Percentiles rank a stretch among this genome's conserved stretches.
phyloP scores from a whole-genome alignment of 2,888 invertebrate genomes.

The Cosmorhoe ocellata region DNA sequence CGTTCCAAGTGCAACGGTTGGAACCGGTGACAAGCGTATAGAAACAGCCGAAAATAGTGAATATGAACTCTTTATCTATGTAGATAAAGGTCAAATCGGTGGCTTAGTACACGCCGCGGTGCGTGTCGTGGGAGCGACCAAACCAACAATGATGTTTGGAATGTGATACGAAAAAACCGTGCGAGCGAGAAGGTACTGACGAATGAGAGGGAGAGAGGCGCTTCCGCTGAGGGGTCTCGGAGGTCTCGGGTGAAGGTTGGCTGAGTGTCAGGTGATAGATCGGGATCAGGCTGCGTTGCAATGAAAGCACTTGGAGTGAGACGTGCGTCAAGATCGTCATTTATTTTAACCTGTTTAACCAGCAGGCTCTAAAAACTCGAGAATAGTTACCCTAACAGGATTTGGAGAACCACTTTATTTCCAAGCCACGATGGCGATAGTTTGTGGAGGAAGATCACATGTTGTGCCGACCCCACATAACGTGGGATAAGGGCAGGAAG shows the following conservation, averaged over 20 bases:
- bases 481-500: too few species aligned
- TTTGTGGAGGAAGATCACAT: too few species aligned
- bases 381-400: too few species aligned
- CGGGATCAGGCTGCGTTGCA: conserved; percentile 10
- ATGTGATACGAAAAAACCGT: conserved; percentile 64
- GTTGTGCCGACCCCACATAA: too few species aligned
- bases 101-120: conserved; percentile 45
- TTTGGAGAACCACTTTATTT: too few species aligned
- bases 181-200: conserved; percentile 41
- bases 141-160: conserved; percentile 66
- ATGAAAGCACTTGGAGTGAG: conserved; percentile 1
- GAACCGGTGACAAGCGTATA: conserved; percentile 27
- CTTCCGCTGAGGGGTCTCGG: conserved; percentile 54
- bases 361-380: too few species aligned
- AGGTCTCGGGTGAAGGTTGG: conserved; percentile 11
- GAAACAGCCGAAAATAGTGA: conserved; percentile 9
- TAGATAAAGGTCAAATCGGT: conserved; percentile 40
- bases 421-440: too few species aligned
- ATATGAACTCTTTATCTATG: conserved; percentile 35
- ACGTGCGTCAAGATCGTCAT: background rate
- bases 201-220: conserved; percentile 45
- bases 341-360: background rate
- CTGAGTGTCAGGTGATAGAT: conserved; percentile 18
- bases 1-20: conserved; percentile 32
- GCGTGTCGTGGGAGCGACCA: conserved; percentile 69